Evolutionary conservation across 1,140 invertebrate species (phyloP).

Genomic region (Drosophila mojavensis): DNA sequence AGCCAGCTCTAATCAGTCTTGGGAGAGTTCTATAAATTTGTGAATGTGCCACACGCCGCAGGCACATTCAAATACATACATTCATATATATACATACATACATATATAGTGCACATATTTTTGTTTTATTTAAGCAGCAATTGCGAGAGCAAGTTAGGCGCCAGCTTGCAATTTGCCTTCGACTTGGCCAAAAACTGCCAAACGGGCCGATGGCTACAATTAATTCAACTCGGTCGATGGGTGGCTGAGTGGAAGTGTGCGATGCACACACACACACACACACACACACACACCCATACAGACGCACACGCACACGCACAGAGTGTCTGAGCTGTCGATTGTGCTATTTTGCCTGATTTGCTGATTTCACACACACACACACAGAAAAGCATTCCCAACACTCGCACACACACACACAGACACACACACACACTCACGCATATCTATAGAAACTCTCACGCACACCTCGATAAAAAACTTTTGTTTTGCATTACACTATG

Average conservation of each 20-base stretch:
- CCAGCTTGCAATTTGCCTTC: constrained; percentile 32
- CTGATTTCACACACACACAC: constrained; percentile 8
- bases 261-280: background rate
- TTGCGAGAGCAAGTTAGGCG: constrained; percentile 17
- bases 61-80: background rate
- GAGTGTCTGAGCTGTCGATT: constrained; percentile 22
- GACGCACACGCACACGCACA: background rate
- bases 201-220: constrained; percentile 12
- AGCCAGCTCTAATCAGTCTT: background rate
- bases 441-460: background rate
- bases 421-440: constrained; percentile 1
- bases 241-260: constrained; percentile 4
- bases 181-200: constrained; percentile 11
- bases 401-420: background rate
- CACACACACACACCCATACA: background rate
- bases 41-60: background rate
- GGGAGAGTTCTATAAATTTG: background rate
- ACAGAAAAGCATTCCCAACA: background rate
- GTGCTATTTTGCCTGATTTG: constrained; percentile 24
- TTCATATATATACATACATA: background rate
- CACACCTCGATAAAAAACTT: constrained; percentile 22
- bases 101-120: constrained; percentile 1
- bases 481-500: constrained; percentile 42
- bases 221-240: constrained; percentile 18
- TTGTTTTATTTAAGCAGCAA: constrained; percentile 11